phyloP scores from a whole-genome alignment of 2,797 vertebrate species.

The Pristis pectinata region DNA sequence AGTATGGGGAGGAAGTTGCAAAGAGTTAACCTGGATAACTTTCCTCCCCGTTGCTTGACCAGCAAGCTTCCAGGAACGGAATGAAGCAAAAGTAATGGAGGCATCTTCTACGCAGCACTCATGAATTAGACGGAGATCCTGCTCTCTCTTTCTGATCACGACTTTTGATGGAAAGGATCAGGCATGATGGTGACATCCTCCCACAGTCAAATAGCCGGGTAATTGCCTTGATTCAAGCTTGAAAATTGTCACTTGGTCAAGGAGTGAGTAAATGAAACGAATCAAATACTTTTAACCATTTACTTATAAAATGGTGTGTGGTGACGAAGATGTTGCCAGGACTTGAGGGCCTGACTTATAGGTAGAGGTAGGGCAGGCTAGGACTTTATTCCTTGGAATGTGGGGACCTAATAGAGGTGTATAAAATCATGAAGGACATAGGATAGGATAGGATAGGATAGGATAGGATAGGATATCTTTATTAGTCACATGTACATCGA shows the following conservation, averaged over 20 bases:
- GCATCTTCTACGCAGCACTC: neutral
- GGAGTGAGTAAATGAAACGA: too few species aligned
- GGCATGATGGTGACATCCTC: neutral
- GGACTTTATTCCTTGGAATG: too few species aligned
- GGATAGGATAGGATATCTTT: too few species aligned
- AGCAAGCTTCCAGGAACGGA: neutral
- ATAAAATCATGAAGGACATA: too few species aligned
- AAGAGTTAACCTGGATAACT: neutral
- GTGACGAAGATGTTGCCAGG: too few species aligned
- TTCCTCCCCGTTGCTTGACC: neutral
- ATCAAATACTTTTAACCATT: too few species aligned
- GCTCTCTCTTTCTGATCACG: neutral
- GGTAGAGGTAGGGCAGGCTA: too few species aligned
- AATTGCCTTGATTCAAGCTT: neutral
- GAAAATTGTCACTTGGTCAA: neutral
- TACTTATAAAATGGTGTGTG: too few species aligned
- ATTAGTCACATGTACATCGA: too few species aligned
- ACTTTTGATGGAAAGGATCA: neutral
- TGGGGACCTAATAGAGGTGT: too few species aligned
- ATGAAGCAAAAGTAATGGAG: neutral
- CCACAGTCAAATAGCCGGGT: neutral
- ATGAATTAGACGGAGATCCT: neutral
- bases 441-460: too few species aligned
- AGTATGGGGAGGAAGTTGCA: neutral
- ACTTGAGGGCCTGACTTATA: too few species aligned